These are phyloP conservation scores for Sphaerophoria taeniata DNA, from an alignment of 2,888 invertebrate genomes.

Conservation along the genomic window DNA sequence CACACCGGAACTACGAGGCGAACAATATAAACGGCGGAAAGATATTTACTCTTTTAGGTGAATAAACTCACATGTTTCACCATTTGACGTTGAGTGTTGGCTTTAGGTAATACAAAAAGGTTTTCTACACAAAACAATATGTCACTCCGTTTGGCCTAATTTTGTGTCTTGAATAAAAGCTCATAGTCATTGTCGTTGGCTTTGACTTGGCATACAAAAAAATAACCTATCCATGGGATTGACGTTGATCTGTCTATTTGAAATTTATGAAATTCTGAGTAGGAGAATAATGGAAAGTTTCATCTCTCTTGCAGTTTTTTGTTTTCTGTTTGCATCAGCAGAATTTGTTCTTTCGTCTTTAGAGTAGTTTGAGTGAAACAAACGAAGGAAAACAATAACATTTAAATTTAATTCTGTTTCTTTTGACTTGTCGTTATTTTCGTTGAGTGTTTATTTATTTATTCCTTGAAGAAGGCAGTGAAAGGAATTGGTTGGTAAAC, in stretches of 20 bases:
- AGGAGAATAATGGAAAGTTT: background rate
- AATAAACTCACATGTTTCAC: constrained; percentile 63
- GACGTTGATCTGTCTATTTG: constrained; percentile 28
- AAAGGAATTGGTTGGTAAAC: too few relatives aligned
- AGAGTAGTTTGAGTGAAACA: too few relatives aligned
- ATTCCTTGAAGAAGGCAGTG: too few relatives aligned
- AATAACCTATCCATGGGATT: background rate
- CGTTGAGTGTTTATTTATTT: too few relatives aligned
- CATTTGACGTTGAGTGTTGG: constrained; percentile 61
- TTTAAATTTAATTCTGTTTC: too few relatives aligned
- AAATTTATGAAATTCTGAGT: background rate
- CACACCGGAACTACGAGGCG: constrained; percentile 45
- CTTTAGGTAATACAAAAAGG: constrained; percentile 31
- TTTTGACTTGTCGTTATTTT: too few relatives aligned
- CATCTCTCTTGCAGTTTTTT: too few relatives aligned
- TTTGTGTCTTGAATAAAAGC: constrained; percentile 52
- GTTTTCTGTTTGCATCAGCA: too few relatives aligned
- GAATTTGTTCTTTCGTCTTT: too few relatives aligned
- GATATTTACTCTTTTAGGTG: constrained; percentile 54
- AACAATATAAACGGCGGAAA: constrained; percentile 55
- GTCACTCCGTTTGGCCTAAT: constrained; percentile 63
- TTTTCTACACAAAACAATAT: constrained; percentile 37
- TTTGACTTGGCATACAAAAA: background rate
- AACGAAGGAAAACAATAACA: too few relatives aligned
- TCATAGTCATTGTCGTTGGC: constrained; percentile 8